Percentiles rank a stretch among this genome's conserved stretches.
Conservation (phyloP, 2,113 vertebrate species). For the Myotis brandtii region DNA sequence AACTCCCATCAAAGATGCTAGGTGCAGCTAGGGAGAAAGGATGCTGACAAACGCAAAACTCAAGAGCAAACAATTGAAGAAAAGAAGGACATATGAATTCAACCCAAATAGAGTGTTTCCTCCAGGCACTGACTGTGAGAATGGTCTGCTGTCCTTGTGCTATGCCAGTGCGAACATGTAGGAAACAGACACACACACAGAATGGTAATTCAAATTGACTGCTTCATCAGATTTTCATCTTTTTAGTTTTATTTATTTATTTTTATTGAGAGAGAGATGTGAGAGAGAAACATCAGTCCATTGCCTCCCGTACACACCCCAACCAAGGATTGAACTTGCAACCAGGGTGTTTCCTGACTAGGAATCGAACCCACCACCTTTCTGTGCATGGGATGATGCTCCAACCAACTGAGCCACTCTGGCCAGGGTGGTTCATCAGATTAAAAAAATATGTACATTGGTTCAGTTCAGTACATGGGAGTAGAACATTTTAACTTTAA, state of each 20-base stretch:
- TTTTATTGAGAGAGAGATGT: background rate
- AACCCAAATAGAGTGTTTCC: background rate
- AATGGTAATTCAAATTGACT: background rate
- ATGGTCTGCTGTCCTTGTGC: too few species aligned
- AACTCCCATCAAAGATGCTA: background rate
- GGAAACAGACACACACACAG: background rate
- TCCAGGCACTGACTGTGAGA: background rate
- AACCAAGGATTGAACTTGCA: background rate
- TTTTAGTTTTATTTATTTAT: background rate
- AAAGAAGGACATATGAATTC: background rate
- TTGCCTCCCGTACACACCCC: background rate
- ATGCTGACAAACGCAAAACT: background rate
- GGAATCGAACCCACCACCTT: background rate
- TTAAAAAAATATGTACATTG: background rate
- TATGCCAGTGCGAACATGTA: background rate
- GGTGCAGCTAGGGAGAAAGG: background rate
- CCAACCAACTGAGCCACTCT: background rate
- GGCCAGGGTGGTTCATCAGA: background rate
- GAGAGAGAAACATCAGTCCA: background rate
- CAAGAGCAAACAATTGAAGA: background rate
- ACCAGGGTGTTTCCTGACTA: background rate
- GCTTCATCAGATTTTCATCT: background rate
- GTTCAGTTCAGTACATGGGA: background rate
- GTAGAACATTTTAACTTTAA: background rate
- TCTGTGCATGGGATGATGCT: background rate